Percentiles rank a stretch among this genome's conserved stretches.
Conservation (phyloP, 2,113 vertebrate species). For the Stegastes partitus region DNA sequence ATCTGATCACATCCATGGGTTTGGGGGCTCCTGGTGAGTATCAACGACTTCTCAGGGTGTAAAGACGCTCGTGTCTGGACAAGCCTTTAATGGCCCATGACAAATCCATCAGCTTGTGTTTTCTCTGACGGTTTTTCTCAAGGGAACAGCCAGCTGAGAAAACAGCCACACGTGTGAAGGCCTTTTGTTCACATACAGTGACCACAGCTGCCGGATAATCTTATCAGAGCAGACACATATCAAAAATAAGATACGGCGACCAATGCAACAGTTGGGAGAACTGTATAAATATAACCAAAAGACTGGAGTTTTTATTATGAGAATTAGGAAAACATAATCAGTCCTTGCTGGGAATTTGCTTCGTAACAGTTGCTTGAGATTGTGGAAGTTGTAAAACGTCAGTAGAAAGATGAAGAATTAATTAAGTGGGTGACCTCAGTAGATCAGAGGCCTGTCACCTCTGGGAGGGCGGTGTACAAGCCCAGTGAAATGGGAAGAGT, state of each 20-base stretch:
- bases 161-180: slow-evolving; percentile 63
- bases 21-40: slow-evolving; percentile 86
- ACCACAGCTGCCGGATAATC: slow-evolving; percentile 62
- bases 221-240: slow-evolving; percentile 35
- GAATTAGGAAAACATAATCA: too few species aligned
- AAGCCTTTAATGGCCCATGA: slow-evolving; percentile 38
- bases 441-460: too few species aligned
- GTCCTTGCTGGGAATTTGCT: too few species aligned
- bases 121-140: slow-evolving; percentile 49
- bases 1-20: slow-evolving; percentile 87
- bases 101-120: slow-evolving; percentile 27
- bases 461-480: too few species aligned
- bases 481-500: too few species aligned
- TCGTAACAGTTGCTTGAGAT: too few species aligned
- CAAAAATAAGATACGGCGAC: not conserved
- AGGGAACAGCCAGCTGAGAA: slow-evolving; percentile 60
- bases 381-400: too few species aligned
- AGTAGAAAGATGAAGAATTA: too few species aligned
- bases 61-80: slow-evolving; percentile 25
- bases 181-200: slow-evolving; percentile 54
- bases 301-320: not conserved
- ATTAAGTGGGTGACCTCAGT: too few species aligned
- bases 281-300: not conserved
- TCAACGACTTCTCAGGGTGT: not conserved
- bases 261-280: not conserved